Conservation (phyloP, 2,888 invertebrate species). For the Digitonthophagus gazella region DNA sequence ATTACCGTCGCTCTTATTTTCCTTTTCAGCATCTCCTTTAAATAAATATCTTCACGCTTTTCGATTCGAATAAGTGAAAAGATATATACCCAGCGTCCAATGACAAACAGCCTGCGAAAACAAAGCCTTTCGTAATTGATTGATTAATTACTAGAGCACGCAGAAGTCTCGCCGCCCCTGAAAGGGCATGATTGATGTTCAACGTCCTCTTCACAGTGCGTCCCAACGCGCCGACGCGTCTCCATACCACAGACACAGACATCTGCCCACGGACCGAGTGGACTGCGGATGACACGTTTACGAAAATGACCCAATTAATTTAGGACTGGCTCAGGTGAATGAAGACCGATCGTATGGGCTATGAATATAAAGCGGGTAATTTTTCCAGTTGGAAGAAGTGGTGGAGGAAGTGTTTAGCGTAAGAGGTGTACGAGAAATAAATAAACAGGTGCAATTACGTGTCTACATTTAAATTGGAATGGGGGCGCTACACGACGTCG, state of each 20-base stretch:
- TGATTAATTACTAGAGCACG: conserved; percentile 36
- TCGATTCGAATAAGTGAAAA: conserved; percentile 12
- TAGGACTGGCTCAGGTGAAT: not conserved
- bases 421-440: not conserved
- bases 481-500: not conserved
- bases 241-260: not conserved
- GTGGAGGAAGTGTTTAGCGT: not conserved
- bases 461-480: not conserved
- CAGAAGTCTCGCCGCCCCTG: conserved; percentile 31
- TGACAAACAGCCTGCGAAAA: conserved; percentile 34
- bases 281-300: not conserved
- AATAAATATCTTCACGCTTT: not conserved
- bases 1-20: too few relatives aligned
- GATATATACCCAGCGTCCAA: conserved; percentile 33
- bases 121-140: conserved; percentile 37
- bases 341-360: not conserved
- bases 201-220: not conserved
- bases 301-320: not conserved
- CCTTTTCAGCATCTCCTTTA: not conserved
- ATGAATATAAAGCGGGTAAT: not conserved
- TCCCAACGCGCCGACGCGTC: not conserved
- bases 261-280: not conserved
- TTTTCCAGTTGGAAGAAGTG: not conserved
- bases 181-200: conserved; percentile 34
- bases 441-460: not conserved